Conservation (phyloP, 2,113 vertebrate genomes). For the Psophia crepitans region DNA sequence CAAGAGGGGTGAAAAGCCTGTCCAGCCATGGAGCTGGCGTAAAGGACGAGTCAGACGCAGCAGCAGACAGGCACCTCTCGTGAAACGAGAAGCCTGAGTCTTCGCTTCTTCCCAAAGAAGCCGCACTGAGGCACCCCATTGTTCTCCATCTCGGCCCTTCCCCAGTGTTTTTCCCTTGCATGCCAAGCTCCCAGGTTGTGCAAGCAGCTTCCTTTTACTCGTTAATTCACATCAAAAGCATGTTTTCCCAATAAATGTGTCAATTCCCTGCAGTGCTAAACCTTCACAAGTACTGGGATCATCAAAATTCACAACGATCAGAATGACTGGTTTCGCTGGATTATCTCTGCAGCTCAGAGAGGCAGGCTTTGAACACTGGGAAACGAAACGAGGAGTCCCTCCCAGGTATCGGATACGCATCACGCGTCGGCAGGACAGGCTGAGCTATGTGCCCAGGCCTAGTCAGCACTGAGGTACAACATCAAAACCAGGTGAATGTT, state of each 20-base stretch:
- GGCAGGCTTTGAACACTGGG: neutral
- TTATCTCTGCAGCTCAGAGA: neutral
- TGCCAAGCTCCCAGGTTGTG: constrained; percentile 6
- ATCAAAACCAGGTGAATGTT: neutral
- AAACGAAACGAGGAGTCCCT: neutral
- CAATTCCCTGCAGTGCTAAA: constrained; percentile 27
- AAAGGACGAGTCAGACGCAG: neutral
- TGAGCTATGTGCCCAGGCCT: neutral
- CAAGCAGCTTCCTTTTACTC: constrained; percentile 34
- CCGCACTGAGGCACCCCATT: neutral
- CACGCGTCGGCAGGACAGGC: accelerated
- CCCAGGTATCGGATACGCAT: neutral
- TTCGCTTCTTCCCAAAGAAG: neutral
- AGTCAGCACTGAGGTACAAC: neutral
- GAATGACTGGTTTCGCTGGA: neutral
- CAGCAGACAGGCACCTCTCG: neutral
- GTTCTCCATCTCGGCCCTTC: neutral
- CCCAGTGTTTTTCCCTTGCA: neutral
- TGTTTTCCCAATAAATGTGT: constrained; percentile 2
- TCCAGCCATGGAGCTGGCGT: neutral
- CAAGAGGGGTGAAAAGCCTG: neutral
- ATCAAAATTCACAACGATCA: neutral
- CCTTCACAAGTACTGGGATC: neutral
- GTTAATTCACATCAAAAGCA: constrained; percentile 21
- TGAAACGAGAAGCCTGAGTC: neutral